A percentile compares a stretch with the other conserved stretches of the same genome.
These are phyloP conservation scores for Aspidiotus rigidus DNA, from an alignment of 2,888 invertebrate genomes.

Conservation along the genomic window DNA sequence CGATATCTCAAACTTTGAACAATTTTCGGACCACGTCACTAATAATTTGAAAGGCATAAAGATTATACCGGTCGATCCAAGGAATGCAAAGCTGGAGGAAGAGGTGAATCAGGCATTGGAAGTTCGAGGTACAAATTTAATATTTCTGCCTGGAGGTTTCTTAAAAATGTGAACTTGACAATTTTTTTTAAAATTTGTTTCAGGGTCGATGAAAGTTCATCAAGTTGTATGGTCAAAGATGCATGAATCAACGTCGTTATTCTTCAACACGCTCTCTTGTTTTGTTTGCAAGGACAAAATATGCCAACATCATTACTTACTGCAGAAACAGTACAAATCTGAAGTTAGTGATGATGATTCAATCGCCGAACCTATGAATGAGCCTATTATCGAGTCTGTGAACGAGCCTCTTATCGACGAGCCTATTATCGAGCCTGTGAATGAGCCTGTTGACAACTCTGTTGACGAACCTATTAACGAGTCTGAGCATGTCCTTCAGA, in stretches of 20 bases:
- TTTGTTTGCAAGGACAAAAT: not conserved
- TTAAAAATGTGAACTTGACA: not conserved
- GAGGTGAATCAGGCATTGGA: not conserved
- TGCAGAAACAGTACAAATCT: not conserved
- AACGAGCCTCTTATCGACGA: not conserved
- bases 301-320: not conserved
- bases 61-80: not conserved
- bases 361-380: not conserved
- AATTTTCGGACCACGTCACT: not conserved
- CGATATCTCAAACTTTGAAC: not conserved
- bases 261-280: not conserved
- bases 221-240: constrained; percentile 1
- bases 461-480: not conserved
- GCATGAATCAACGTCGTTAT: not conserved
- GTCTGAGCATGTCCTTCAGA: not conserved
- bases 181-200: not conserved
- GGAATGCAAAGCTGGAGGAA: not conserved
- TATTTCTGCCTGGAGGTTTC: too few species aligned
- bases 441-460: too few species aligned
- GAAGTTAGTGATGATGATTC: not conserved
- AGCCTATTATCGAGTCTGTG: not conserved
- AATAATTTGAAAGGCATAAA: too few species aligned
- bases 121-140: not conserved
- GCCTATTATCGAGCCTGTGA: not conserved
- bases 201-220: not conserved